Conservation (phyloP, 2,797 vertebrate genomes). For the Sebastes kiyomatsui region DNA sequence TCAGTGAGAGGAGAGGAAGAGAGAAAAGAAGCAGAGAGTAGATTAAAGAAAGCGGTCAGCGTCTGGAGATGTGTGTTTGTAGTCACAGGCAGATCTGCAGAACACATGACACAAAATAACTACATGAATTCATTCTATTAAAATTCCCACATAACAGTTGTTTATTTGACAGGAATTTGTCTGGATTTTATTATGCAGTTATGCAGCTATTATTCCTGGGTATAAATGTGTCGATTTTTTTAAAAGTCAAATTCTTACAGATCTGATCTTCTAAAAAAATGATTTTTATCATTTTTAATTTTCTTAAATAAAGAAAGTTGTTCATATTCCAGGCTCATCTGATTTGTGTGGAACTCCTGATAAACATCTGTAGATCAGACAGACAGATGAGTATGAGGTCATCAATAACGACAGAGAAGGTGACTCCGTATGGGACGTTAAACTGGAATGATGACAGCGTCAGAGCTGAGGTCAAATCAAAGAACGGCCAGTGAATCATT, state of each 20-base stretch:
- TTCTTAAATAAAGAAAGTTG: not conserved
- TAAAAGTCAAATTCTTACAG: not conserved
- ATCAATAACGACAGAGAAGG: not conserved
- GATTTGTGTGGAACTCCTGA: not conserved
- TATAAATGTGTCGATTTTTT: not conserved
- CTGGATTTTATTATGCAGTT: not conserved
- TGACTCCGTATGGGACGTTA: not conserved
- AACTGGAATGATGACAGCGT: not conserved
- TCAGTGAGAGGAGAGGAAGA: constrained; percentile 42
- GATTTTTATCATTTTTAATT: not conserved
- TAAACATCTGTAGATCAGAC: not conserved
- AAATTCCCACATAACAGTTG: not conserved
- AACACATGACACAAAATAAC: not conserved
- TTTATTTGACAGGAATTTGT: not conserved
- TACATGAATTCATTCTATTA: not conserved
- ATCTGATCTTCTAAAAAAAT: not conserved
- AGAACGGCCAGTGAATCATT: no score
- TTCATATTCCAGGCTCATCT: not conserved
- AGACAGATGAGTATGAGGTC: not conserved
- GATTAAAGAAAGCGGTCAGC: constrained; percentile 5
- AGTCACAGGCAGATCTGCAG: not conserved
- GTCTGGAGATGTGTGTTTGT: not conserved
- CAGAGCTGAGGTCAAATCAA: not conserved
- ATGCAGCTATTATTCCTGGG: not conserved
- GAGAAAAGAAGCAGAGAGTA: constrained; percentile 14